Percentiles rank a stretch among this genome's conserved stretches.
phyloP scores from a whole-genome alignment of 2,113 vertebrate genomes.

The Microcebus lehilahytsara region DNA sequence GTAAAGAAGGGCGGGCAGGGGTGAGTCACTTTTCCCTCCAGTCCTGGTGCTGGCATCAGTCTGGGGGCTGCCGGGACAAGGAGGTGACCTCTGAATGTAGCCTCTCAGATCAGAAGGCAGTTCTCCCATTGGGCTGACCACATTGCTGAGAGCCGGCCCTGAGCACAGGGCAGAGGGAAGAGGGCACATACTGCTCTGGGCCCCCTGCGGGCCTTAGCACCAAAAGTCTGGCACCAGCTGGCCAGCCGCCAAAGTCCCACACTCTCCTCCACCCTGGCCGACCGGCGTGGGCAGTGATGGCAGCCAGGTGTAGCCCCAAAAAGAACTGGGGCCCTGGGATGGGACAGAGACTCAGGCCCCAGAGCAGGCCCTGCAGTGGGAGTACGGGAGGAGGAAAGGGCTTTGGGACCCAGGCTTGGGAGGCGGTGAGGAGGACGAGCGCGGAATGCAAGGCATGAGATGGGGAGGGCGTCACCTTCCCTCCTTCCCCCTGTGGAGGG shows the following conservation, averaged over 20 bases:
- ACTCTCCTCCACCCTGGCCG: not conserved
- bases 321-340: not conserved
- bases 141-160: not conserved
- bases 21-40: not conserved
- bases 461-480: not conserved
- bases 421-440: rapidly evolving
- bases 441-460: not conserved
- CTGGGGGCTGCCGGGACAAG: not conserved
- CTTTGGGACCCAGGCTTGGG: not conserved
- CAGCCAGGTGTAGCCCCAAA: not conserved
- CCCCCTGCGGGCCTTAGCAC: slow-evolving; percentile 69
- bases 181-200: not conserved
- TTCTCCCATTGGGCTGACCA: not conserved
- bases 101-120: not conserved
- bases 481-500: slow-evolving; percentile 12
- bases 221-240: slow-evolving; percentile 55
- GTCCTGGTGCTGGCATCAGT: slow-evolving; percentile 40
- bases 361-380: not conserved
- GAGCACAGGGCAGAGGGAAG: not conserved
- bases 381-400: not conserved
- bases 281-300: slow-evolving; percentile 43
- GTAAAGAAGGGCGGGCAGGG: not conserved
- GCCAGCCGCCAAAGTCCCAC: not conserved
- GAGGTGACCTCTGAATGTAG: slow-evolving; percentile 37
- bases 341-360: not conserved